Percentiles rank a stretch among this genome's conserved stretches.
Evolutionary conservation across 2,888 invertebrate genomes (phyloP).

Genomic region (Brachynemurus nebulosus): DNA sequence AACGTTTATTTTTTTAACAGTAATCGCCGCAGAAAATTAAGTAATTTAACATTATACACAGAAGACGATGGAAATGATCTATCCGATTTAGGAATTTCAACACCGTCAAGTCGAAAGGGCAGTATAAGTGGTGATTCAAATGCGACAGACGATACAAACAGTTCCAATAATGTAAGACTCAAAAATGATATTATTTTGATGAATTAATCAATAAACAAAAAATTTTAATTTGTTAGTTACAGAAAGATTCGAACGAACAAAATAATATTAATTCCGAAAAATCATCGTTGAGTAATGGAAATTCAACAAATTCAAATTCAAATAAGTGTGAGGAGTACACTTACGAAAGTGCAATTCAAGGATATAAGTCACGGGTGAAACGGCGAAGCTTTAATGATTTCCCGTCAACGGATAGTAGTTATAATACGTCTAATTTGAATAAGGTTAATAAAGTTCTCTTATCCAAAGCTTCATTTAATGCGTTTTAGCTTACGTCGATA

Average conservation of each 20-base stretch:
- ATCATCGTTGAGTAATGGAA: too few relatives aligned
- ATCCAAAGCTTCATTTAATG: too few relatives aligned
- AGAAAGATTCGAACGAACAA: slow-evolving; percentile 5
- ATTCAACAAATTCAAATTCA: too few relatives aligned
- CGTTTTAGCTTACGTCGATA: too few relatives aligned
- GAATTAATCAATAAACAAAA: slow-evolving; percentile 1
- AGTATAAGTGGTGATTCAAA: slow-evolving; percentile 24
- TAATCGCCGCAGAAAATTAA: slow-evolving; percentile 42
- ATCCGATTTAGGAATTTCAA: slow-evolving; percentile 61
- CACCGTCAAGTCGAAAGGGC: slow-evolving; percentile 7
- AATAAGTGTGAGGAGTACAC: too few relatives aligned
- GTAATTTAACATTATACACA: slow-evolving; percentile 49
- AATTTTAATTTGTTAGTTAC: neutral
- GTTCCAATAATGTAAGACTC: slow-evolving; percentile 13
- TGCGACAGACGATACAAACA: slow-evolving; percentile 27
- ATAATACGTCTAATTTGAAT: too few relatives aligned
- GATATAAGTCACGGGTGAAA: slow-evolving; percentile 66
- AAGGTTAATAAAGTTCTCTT: too few relatives aligned
- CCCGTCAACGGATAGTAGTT: too few relatives aligned
- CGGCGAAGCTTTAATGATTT: slow-evolving; percentile 2
- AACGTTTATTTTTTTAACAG: slow-evolving; percentile 31
- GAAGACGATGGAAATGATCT: slow-evolving; percentile 74
- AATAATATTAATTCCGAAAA: too few relatives aligned
- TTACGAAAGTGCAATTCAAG: slow-evolving; percentile 76
- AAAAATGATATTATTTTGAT: too few relatives aligned